Base-by-base conservation (phyloP, 1,140 invertebrate species). In the Tetramorium alpestre region DNA sequence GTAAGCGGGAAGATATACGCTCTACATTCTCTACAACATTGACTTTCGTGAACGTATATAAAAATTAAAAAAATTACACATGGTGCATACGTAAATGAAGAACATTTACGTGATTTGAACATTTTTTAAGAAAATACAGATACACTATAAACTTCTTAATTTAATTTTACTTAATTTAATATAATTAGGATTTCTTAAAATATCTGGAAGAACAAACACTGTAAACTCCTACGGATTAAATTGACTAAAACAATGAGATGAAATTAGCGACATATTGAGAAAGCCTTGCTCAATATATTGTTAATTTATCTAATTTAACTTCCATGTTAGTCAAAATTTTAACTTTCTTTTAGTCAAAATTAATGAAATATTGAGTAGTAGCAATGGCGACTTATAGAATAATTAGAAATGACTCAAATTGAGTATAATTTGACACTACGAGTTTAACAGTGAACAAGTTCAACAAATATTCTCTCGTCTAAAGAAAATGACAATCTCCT, bases 1-100 rank as follows among this genome's bases (percentile, higher is more conserved):
- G 25, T 38, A 75, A 75, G 56, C 41, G 70, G 28, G 28, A 84
- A 62, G 54, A 84, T 73, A 22, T 69, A 7, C 3, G 65, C 41
- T 25, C 41, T 49, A 33, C 28, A 33, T 33, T 33, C 28, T 33
- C 2, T 33, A 28, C 13, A 69, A 69, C 18, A 51, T 58, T 10
- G 58, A 38, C 51, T n/a, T 62, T 62, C 7, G n/a, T 25, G 44
- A 73, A 22, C 5, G 10, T 25, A 0, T 18, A 25, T 4, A 58
- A 73, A 81, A 41, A 44, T n/a, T 56, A 4, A 2, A 28, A 54
- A 18, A 54, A 16, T 47, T 47, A 47, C 51, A 7, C 5, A 54
- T 18, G n/a, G 16, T n/a, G 51, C 16, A 5, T n/a, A 54, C 4
- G 7, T 47, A 47, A 47, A 47, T 47, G 11, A 22, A 60, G 11